Base-by-base conservation (phyloP, 2,797 vertebrate species). In the Sebastes oblongus region DNA sequence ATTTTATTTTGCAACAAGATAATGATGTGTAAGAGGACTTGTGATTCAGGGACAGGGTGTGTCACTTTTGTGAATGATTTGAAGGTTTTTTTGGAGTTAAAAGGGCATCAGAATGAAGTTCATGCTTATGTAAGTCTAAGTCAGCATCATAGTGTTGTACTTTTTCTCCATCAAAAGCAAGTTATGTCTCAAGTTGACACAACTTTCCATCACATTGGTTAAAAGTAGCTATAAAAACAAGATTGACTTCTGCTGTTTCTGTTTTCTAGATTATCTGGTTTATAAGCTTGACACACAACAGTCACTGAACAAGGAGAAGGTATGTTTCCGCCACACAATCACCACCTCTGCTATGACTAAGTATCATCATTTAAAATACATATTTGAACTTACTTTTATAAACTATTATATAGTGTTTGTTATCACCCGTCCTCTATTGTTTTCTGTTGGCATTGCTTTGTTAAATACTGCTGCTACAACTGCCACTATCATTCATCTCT, bases 281-380 rank as follows among this genome's bases (percentile, higher is more conserved):
- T 98, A 98, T 94, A 99, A 99, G 91, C 90, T 98, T 78, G 98
- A 99, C 95, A 90, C 98, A 75, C 98, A 99, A 83, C 98, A 99
- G 94, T 97, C 97, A 1, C 85, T 99, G 84, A 99, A 98, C 95
- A 99, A 99, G 94, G 98, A 99, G 94, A 98, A 98, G 97, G 98
- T 99, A 94, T 92, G 55, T 81, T 24, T 18, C 14, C 6, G 39
- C 39, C 22, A 36, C 20, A 36, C 7, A 3, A 5, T 8, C 2
- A 2, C 6, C 6, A n/a, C 11, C 2, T 24, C 12, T 39, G 9
- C 22, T 16, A 1, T 56, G 25, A 52, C 5, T 42, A 13, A 5
- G 14, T 42, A 42, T 42, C 14, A 42, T 42, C 39, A 42, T 42
- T 42, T 42, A 16, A 42, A 42, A 42, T 42, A 42, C 14, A 42